Percentiles rank a stretch among this genome's conserved stretches.
Conservation (phyloP, 2,888 invertebrate genomes). For the Odontocerum albicorne region DNA sequence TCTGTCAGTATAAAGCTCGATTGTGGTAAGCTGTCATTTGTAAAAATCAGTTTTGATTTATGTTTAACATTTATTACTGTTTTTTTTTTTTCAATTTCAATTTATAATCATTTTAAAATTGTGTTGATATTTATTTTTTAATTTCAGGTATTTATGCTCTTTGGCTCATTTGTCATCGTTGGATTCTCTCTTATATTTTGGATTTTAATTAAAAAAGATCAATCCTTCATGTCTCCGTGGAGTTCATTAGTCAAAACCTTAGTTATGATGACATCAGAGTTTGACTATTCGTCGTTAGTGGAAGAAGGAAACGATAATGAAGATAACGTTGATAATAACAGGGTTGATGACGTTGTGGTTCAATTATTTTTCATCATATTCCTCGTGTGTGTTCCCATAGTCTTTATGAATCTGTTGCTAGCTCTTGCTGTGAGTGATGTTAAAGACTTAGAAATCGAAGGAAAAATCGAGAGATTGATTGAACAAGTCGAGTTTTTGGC, state of each 20-base stretch:
- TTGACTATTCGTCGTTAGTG: constrained; percentile 56
- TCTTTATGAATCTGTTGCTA: constrained; percentile 61
- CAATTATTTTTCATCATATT: constrained; percentile 57
- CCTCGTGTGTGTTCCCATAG: constrained; percentile 58
- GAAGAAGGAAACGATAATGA: constrained; percentile 49
- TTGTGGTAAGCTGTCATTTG: too few relatives aligned
- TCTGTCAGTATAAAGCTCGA: too few relatives aligned
- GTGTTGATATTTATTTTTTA: neutral
- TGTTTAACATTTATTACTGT: too few relatives aligned
- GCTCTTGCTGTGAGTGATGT: constrained; percentile 64
- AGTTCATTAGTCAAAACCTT: constrained; percentile 58
- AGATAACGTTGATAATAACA: constrained; percentile 38
- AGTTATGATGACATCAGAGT: constrained; percentile 64
- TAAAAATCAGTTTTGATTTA: too few relatives aligned
- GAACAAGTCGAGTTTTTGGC: constrained; percentile 50
- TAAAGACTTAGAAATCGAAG: constrained; percentile 57
- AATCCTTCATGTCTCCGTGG: constrained; percentile 57
- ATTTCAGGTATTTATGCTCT: constrained; percentile 53
- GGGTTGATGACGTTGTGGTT: constrained; percentile 48
- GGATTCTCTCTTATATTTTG: constrained; percentile 60
- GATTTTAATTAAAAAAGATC: constrained; percentile 56
- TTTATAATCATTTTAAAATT: neutral
- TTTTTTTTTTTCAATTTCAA: too few relatives aligned
- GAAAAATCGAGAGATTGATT: constrained; percentile 56
- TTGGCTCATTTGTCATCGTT: constrained; percentile 50